phyloP scores from a whole-genome alignment of 2,888 invertebrate species.

The Hydraecia micacea region DNA sequence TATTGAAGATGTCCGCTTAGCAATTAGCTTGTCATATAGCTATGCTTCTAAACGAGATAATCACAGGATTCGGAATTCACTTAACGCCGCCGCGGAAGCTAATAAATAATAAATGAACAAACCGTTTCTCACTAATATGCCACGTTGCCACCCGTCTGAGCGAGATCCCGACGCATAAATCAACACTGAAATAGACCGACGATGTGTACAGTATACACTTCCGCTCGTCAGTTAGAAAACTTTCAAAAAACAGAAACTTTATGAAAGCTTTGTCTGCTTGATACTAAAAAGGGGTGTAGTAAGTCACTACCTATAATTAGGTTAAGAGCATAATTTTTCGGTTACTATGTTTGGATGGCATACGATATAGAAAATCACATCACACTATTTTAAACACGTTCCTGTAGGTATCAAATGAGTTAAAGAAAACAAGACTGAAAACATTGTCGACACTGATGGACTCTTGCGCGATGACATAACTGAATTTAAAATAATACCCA shows the following conservation, averaged over 20 bases:
- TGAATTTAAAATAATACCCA: not conserved
- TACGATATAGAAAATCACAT: slow-evolving; percentile 65
- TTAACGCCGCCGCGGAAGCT: slow-evolving; percentile 74
- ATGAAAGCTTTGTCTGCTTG: slow-evolving; percentile 73
- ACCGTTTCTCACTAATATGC: slow-evolving; percentile 83
- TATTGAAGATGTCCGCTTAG: slow-evolving; percentile 46
- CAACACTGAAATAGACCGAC: slow-evolving; percentile 87
- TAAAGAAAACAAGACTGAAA: not conserved
- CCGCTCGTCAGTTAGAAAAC: slow-evolving; percentile 83
- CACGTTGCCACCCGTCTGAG: slow-evolving; percentile 81
- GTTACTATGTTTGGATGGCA: slow-evolving; percentile 69
- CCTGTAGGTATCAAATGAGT: slow-evolving; percentile 7
- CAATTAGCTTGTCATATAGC: slow-evolving; percentile 58
- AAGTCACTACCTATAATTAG: slow-evolving; percentile 7
- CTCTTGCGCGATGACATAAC: not conserved
- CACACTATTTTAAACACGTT: slow-evolving; percentile 48
- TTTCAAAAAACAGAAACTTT: slow-evolving; percentile 79
- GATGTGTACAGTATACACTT: slow-evolving; percentile 75
- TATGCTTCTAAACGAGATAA: slow-evolving; percentile 67
- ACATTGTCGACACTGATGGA: not conserved
- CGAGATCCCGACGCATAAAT: slow-evolving; percentile 83
- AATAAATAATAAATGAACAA: slow-evolving; percentile 83
- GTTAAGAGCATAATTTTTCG: slow-evolving; percentile 67
- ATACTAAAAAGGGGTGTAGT: slow-evolving; percentile 71
- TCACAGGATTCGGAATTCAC: slow-evolving; percentile 70